These are phyloP conservation scores for Ardeotis arabs DNA, from an alignment of 2,113 vertebrate genomes.

Conservation along the genomic window DNA sequence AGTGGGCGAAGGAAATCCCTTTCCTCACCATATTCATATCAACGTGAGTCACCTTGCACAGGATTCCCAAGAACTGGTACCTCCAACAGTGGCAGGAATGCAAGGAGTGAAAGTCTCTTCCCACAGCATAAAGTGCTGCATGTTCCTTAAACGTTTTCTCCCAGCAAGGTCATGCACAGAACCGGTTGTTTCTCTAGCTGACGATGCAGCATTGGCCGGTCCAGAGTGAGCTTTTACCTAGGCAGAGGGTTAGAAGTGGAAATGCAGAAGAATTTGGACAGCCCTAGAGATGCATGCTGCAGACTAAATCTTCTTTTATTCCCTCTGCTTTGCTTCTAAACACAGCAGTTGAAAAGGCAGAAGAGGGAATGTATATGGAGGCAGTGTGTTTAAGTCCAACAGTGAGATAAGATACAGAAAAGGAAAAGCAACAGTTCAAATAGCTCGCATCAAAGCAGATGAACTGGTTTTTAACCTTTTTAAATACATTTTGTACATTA, in stretches of 20 bases:
- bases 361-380: not conserved
- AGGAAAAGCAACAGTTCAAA: not conserved
- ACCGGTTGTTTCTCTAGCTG: not conserved
- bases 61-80: not conserved
- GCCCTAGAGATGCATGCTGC: not conserved
- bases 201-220: rapidly evolving
- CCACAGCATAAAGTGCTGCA: rapidly evolving
- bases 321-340: not conserved
- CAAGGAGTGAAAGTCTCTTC: rapidly evolving
- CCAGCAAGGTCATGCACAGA: not conserved
- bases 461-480: not conserved
- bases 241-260: not conserved
- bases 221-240: not conserved
- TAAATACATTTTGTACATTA: not conserved
- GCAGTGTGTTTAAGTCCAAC: not conserved
- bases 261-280: not conserved
- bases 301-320: not conserved
- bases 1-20: not conserved
- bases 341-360: not conserved
- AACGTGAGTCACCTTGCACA: not conserved
- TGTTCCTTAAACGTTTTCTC: not conserved
- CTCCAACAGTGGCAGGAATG: not conserved
- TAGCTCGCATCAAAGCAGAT: not conserved
- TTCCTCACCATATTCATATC: not conserved
- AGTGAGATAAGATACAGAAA: not conserved